Evolutionary conservation across 1,140 invertebrate species (phyloP), one percentile per base, ranked within the genome.

Genomic region (Caenorhabditis inopinata): DNA sequence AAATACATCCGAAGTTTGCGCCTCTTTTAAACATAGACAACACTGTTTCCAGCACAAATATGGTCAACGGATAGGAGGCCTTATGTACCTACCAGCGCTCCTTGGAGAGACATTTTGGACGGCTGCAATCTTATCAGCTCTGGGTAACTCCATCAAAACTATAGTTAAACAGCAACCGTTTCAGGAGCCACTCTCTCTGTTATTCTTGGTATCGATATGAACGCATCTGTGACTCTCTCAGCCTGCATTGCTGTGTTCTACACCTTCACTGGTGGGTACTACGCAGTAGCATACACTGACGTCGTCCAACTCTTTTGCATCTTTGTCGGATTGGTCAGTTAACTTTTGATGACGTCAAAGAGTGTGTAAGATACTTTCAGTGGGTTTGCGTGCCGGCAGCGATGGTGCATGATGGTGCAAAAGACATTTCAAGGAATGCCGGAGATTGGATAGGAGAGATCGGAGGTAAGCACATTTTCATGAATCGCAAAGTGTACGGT

Each of bases 261-360:
- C 90, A 99, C 97, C 0, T 81, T 81, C 38, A 96, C 97, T 88
- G 97, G 97, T 0, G 97, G 97, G 0, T 91, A 98, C 11, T 98
- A 98, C 89, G 94, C 96, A 46, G 97, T 99, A 42, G 96, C 96
- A 0, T 99, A 98, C 89, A 98, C 97, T 1, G 97, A 99, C 89
- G 96, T 98, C 84, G 96, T 98, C 83, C 97, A 99, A 90, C 91
- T 99, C 1, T 96, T 98, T 91, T 98, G 96, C 90, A 98, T 99
- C 88, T 97, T 98, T 90, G 92, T 97, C 84, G 97, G 97, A 25
- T 90, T 99, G 89, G 93, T 92, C 89, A 91, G 92, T 91, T 82
- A 38, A 25, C n/a, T 16, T 76, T 76, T 45, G 42, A 77, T 45
- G 68, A 80, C 29, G 38, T 42, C 42, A 49, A 25, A 74, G 14